Percentiles rank a stretch among this genome's conserved stretches.
Conservation (phyloP, 2,888 invertebrate genomes). For the Anthophora plumipes region DNA sequence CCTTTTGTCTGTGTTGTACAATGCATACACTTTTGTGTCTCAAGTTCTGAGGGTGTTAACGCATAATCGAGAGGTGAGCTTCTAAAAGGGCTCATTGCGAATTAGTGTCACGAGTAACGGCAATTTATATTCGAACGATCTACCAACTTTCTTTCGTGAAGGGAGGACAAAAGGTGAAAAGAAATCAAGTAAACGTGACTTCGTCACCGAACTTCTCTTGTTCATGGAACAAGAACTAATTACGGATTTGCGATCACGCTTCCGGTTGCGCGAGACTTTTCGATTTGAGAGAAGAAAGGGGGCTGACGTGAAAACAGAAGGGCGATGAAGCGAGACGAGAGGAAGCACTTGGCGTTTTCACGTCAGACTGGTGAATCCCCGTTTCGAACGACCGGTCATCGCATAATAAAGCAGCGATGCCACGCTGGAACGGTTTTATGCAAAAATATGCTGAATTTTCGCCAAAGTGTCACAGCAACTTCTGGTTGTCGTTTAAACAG, state of each 20-base stretch:
- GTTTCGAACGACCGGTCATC: conserved; percentile 36
- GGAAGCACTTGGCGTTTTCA: conserved; percentile 10
- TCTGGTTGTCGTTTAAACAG: conserved; percentile 18
- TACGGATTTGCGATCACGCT: neutral
- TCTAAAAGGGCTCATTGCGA: no score
- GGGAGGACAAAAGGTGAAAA: neutral
- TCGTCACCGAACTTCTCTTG: neutral
- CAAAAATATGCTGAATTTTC: conserved; percentile 67
- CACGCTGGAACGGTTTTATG: conserved; percentile 52
- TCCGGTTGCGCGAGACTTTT: neutral
- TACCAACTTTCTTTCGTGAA: no score
- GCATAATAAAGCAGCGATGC: conserved; percentile 57
- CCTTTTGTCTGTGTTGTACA: no score
- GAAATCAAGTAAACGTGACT: neutral
- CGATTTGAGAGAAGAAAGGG: neutral
- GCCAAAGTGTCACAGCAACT: conserved; percentile 50
- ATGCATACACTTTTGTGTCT: no score
- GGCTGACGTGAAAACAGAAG: neutral
- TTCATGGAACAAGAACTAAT: neutral
- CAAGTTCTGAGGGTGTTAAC: no score
- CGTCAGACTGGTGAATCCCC: conserved; percentile 30
- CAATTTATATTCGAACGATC: no score
- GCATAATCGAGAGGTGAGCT: no score
- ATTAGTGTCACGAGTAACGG: no score
- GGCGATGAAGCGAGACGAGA: conserved; percentile 16